Evolutionary conservation across 2,113 vertebrate genomes (phyloP), one percentile per base, ranked within the genome.

Genomic region (Microcebus murinus): DNA sequence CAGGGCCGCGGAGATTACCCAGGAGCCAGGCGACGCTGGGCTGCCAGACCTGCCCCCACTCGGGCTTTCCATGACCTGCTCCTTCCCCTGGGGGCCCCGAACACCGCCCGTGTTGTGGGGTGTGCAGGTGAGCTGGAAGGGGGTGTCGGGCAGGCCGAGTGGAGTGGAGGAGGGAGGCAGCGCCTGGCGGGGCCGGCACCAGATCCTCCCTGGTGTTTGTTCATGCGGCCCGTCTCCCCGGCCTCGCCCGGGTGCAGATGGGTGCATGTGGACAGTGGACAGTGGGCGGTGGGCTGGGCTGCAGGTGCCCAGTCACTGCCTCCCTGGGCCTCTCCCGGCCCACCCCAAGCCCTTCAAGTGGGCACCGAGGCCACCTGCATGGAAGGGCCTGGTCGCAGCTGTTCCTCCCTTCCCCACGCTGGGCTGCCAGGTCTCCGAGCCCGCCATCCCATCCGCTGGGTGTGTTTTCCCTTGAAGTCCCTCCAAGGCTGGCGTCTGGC

Each of bases 251-350:
- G 45, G 17, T 36, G 25, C 11, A 42, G 25, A 9, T 6, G 45
- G 21, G 23, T 14, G 23, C n/a, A 1, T 17, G 0, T 2, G 0
- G 20, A 36, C 5, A 29, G 0, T 2, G 0, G 20, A 36, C 5
- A 29, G 48, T 31, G 34, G 5, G 6, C 18, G 18, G 42, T 31
- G 23, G 39, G 23, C 23, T 3, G 2, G 55, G 50, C 31, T 34
- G 29, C 2, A 36, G 48, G 4, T 15, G 4, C 42, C 27, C 21
- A 5, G 31, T 9, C 1, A 0, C 29, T 31, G 29, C 5, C 6
- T 25, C 34, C 39, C 7, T 3, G 73, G 1, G 50, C 21, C 29
- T 48, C 83, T 86, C 25, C 63, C 27, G 0, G 17, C 23, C 61
- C 6, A 10, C n/a, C 42, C 4, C 8, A 12, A 12, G 48, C 1